Percentiles rank a stretch among this genome's conserved stretches.
These are phyloP conservation scores for Euzophera pinguis DNA, from an alignment of 2,888 invertebrate species.

Conservation along the genomic window DNA sequence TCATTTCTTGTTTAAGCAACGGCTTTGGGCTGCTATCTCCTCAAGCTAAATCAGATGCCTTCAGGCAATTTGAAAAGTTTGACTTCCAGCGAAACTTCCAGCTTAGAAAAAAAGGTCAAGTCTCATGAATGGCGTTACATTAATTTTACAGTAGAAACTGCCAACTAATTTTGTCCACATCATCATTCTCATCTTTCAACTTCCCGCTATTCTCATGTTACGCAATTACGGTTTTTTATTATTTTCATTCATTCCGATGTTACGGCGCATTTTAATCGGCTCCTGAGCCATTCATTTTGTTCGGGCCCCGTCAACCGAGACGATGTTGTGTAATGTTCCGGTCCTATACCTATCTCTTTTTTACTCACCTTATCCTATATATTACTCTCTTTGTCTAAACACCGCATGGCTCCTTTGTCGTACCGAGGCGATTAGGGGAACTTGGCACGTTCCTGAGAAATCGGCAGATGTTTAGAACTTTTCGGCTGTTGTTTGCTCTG, in stretches of 20 bases:
- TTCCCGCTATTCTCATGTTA: slow-evolving; percentile 56
- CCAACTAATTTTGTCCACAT: slow-evolving; percentile 25
- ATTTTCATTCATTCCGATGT: slow-evolving; percentile 68
- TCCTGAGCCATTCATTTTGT: slow-evolving; percentile 71
- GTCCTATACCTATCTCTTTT: slow-evolving; percentile 42
- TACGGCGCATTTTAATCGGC: slow-evolving; percentile 70
- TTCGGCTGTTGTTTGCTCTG: slow-evolving; percentile 49
- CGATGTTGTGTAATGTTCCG: slow-evolving; percentile 73
- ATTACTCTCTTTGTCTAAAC: slow-evolving; percentile 38
- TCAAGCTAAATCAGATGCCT: no score
- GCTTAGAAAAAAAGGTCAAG: no score
- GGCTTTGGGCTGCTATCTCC: no score
- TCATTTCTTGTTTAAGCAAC: no score
- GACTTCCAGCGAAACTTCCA: no score
- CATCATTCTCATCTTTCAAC: slow-evolving; percentile 29
- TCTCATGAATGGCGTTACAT: no score
- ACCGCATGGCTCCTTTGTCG: slow-evolving; percentile 63
- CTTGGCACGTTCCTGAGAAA: slow-evolving; percentile 75
- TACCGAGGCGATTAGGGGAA: slow-evolving; percentile 67
- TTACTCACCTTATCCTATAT: slow-evolving; percentile 19
- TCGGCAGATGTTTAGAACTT: slow-evolving; percentile 70
- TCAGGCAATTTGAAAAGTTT: no score
- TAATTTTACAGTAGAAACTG: background rate
- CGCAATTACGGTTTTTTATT: slow-evolving; percentile 63
- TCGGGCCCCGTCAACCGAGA: slow-evolving; percentile 72